A percentile compares a stretch with the other conserved stretches of the same genome.
phyloP scores from a whole-genome alignment of 2,888 invertebrate species.

The Choreutis nemorana region DNA sequence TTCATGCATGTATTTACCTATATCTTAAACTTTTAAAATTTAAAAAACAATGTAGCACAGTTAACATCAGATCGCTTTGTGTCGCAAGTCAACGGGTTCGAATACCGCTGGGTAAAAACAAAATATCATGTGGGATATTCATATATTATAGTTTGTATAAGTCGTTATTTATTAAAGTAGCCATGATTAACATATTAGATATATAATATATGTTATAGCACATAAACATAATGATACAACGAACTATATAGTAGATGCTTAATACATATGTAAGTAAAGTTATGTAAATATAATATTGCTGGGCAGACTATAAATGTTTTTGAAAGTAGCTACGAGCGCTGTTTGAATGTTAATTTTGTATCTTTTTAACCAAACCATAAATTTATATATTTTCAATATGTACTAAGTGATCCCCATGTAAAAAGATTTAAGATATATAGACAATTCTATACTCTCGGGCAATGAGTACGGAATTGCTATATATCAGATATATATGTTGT shows the following conservation, averaged over 20 bases:
- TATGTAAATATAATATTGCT: conserved; percentile 29
- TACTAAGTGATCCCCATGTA: conserved; percentile 10
- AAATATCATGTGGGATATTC: too few species aligned
- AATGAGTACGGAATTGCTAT: conserved; percentile 47
- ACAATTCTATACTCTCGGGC: conserved; percentile 51
- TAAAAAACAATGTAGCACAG: too few species aligned
- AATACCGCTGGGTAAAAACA: too few species aligned
- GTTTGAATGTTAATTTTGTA: conserved; percentile 3
- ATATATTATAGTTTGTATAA: too few species aligned
- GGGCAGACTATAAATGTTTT: conserved; percentile 30
- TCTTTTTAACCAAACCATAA: conserved; percentile 3
- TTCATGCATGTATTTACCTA: too few species aligned
- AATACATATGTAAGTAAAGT: conserved; percentile 15
- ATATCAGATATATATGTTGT: conserved; percentile 8
- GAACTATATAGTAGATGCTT: conserved; percentile 15
- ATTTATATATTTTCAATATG: conserved; percentile 5
- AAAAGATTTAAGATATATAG: conserved; percentile 5
- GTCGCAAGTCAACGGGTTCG: too few species aligned
- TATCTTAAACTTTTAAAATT: too few species aligned
- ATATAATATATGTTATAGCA: too few species aligned
- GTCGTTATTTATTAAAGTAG: too few species aligned
- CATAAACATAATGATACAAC: conserved; percentile 15
- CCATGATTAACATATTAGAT: too few species aligned
- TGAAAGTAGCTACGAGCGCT: conserved; percentile 2
- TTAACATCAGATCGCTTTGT: too few species aligned